Percentiles rank a stretch among this genome's conserved stretches.
Evolutionary conservation across 2,113 vertebrate species (phyloP).

Genomic region (Camelus bactrianus): DNA sequence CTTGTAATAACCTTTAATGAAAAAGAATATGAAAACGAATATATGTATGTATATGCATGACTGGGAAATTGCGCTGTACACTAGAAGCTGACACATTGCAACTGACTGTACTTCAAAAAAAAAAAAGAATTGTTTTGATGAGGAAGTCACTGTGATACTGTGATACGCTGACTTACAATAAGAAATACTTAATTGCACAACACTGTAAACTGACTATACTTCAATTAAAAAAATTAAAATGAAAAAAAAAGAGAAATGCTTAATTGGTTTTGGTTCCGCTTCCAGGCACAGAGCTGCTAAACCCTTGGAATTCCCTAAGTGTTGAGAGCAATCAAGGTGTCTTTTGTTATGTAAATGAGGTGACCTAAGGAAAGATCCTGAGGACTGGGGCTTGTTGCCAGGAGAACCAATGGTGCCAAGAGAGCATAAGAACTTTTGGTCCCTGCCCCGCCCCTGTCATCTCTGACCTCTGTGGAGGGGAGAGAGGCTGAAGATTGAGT

Average conservation of each 20-base stretch:
- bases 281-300: not conserved
- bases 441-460: no score
- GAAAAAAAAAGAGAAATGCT: no score
- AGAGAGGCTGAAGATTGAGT: not conserved
- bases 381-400: not conserved
- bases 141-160: not conserved
- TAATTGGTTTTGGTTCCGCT: not conserved
- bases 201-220: no score
- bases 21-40: no score
- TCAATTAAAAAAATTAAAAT: no score
- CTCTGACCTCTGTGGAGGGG: not conserved
- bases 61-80: no score
- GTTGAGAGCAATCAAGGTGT: not conserved
- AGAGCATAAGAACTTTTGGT: not conserved
- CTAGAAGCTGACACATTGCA: no score
- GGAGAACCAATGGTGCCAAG: not conserved
- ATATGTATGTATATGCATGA: no score
- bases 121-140: not conserved
- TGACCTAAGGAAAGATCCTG: not conserved
- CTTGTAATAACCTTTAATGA: no score
- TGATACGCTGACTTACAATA: not conserved
- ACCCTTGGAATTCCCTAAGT: not conserved
- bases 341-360: not conserved
- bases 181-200: not conserved
- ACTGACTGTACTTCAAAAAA: no score